Conservation (phyloP, 2,113 vertebrate species). For the Ciconia maguari region DNA sequence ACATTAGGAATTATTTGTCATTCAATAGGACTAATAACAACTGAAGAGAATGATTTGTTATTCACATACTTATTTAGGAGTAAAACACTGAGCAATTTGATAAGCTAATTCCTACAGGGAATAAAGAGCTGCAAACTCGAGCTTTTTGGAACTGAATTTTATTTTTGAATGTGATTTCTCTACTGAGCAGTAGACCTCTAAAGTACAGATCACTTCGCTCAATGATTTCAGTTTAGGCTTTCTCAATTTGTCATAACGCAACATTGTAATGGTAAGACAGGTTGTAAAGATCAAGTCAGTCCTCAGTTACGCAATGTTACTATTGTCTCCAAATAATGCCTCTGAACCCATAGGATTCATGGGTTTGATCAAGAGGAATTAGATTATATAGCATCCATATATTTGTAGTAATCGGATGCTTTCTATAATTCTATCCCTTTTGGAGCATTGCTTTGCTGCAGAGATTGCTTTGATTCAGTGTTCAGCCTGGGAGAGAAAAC, state of each 20-base stretch:
- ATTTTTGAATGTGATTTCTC: neutral
- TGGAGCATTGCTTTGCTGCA: neutral
- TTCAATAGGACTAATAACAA: conserved; percentile 14
- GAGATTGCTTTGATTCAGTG: neutral
- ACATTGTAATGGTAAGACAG: neutral
- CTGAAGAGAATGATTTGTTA: neutral
- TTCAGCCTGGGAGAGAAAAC: neutral
- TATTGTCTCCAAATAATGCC: neutral
- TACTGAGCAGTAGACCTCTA: neutral
- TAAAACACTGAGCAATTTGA: conserved; percentile 27
- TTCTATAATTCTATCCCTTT: neutral
- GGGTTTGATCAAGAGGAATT: neutral
- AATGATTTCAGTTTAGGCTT: neutral
- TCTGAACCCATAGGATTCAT: neutral
- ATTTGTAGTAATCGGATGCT: neutral
- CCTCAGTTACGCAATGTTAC: neutral
- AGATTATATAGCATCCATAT: neutral
- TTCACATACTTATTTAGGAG: neutral
- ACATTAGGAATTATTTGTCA: conserved; percentile 1
- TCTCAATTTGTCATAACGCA: neutral
- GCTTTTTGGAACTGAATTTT: neutral
- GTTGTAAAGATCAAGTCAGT: neutral
- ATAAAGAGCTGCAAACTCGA: neutral
- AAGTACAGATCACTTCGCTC: neutral
- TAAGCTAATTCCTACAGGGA: conserved; percentile 13